Evolutionary conservation across 2,888 invertebrate species (phyloP).

Genomic region (Galeopsomyia nigrocyanea): DNA sequence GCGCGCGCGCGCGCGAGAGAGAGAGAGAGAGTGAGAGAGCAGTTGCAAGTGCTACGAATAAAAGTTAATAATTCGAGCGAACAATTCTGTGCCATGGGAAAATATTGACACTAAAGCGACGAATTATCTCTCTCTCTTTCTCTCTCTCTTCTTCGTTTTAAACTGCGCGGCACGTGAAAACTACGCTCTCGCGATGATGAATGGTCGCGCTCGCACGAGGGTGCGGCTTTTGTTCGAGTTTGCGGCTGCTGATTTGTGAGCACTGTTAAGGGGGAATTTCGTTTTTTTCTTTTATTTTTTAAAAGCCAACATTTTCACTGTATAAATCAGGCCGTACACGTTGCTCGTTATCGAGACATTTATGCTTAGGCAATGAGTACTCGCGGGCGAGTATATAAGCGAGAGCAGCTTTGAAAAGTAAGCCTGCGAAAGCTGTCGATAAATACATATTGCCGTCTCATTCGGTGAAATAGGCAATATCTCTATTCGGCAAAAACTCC

Average conservation of each 20-base stretch:
- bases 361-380: constrained; percentile 9
- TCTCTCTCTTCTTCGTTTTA: no score
- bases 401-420: background rate
- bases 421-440: constrained; percentile 3
- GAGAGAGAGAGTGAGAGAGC: no score
- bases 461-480: background rate
- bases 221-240: background rate
- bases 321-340: no score
- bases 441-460: background rate
- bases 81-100: constrained; percentile 18
- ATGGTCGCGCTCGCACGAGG: background rate
- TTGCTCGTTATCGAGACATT: background rate
- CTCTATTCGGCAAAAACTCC: constrained; percentile 14
- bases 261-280: background rate
- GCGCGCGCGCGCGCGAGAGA: no score
- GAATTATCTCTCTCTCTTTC: no score
- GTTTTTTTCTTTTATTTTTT: background rate
- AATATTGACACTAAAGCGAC: constrained; percentile 32
- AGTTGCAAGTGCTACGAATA: constrained; percentile 17
- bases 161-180: no score
- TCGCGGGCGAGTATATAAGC: background rate
- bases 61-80: constrained; percentile 32
- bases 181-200: no score
- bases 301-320: no score
- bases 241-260: constrained; percentile 1